Evolutionary conservation across 1,140 invertebrate genomes (phyloP).

Genomic region (Archegozetes longisetosus): DNA sequence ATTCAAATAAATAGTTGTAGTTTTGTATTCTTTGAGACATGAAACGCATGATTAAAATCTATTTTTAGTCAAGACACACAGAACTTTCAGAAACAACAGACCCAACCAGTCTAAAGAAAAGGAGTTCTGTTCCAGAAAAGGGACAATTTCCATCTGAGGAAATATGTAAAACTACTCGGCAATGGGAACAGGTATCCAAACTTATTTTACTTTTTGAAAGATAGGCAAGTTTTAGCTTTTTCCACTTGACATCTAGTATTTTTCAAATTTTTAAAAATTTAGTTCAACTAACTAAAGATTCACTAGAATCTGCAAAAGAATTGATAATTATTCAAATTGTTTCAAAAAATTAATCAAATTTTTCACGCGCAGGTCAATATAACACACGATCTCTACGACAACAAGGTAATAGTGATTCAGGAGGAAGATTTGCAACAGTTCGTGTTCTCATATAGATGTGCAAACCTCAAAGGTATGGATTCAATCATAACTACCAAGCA

Average conservation of each 20-base stretch:
- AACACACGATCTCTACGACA: conserved; percentile 22
- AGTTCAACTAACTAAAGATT: neutral
- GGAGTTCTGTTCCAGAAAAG: neutral
- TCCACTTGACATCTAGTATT: no score
- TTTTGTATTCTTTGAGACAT: no score
- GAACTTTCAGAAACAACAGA: no score
- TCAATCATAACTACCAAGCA: neutral
- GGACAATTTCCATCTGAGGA: conserved; percentile 21
- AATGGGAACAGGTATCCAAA: conserved; percentile 20
- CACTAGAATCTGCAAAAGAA: neutral
- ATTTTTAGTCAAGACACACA: no score
- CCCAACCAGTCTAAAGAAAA: neutral
- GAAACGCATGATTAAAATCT: no score
- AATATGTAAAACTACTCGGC: conserved; percentile 21
- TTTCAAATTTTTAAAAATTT: no score
- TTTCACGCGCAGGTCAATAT: conserved; percentile 14
- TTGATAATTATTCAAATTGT: neutral
- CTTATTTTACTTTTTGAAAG: neutral
- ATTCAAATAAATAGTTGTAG: neutral
- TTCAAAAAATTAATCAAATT: neutral
- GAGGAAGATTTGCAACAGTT: conserved; percentile 21
- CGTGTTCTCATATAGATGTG: conserved; percentile 22
- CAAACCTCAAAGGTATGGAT: conserved; percentile 8
- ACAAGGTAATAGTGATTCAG: conserved; percentile 22
- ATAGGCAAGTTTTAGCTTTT: neutral